These are phyloP conservation scores for Eristalinus aeneus DNA, from an alignment of 2,888 invertebrate species.

Conservation along the genomic window DNA sequence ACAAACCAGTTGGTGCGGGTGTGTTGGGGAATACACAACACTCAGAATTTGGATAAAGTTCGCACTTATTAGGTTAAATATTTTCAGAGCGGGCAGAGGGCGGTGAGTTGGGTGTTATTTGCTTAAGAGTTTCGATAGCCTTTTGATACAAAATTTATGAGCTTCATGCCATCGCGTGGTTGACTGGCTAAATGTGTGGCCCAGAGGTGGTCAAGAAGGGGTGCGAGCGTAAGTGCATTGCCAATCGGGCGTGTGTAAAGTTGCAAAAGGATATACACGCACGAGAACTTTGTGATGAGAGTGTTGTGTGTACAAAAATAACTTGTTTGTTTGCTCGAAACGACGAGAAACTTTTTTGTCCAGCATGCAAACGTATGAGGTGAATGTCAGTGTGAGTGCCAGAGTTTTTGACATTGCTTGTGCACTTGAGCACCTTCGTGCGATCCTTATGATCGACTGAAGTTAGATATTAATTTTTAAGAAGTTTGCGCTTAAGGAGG, in stretches of 20 bases:
- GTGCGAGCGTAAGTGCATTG: neutral
- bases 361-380: too few relatives aligned
- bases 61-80: constrained; percentile 54
- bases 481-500: too few relatives aligned
- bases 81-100: neutral
- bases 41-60: constrained; percentile 43
- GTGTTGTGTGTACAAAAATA: neutral
- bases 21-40: neutral
- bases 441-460: too few relatives aligned
- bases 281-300: neutral
- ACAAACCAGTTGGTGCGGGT: neutral
- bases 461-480: too few relatives aligned
- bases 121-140: neutral
- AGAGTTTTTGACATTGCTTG: too few relatives aligned
- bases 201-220: neutral
- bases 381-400: too few relatives aligned
- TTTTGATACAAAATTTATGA: constrained; percentile 3
- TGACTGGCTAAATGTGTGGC: neutral
- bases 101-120: neutral
- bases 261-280: neutral
- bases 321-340: too few relatives aligned
- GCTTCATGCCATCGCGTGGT: neutral
- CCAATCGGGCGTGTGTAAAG: neutral
- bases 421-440: too few relatives aligned
- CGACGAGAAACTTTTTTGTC: too few relatives aligned